Evolutionary conservation across 2,888 invertebrate species (phyloP).

Genomic region (Calameuta pallipes): DNA sequence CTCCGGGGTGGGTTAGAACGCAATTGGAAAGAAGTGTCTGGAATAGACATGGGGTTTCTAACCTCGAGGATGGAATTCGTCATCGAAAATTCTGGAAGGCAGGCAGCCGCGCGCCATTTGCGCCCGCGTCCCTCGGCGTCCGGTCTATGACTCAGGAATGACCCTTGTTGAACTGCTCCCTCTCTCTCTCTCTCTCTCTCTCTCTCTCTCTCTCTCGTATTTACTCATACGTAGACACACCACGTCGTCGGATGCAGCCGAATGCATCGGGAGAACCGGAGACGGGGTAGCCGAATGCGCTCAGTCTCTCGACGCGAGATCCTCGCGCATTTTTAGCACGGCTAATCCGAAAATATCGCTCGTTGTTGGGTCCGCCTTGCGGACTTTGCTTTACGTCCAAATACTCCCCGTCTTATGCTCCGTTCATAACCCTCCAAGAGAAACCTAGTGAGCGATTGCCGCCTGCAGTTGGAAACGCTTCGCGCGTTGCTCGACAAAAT

Average conservation of each 20-base stretch:
- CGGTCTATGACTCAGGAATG: constrained; percentile 63
- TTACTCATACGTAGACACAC: constrained; percentile 17
- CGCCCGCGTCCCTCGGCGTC: constrained; percentile 46
- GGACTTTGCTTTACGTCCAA: not conserved
- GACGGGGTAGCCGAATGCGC: not conserved
- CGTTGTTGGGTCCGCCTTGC: constrained; percentile 8
- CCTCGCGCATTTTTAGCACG: constrained; percentile 40
- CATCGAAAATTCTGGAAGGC: constrained; percentile 58
- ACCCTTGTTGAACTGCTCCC: constrained; percentile 57
- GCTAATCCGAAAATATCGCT: constrained; percentile 42
- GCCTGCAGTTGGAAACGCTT: not conserved
- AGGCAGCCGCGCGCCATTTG: constrained; percentile 12
- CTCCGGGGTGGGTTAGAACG: not conserved
- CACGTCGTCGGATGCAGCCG: constrained; percentile 20
- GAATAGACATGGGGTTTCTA: not conserved
- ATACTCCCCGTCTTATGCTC: not conserved
- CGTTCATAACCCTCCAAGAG: not conserved
- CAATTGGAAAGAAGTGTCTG: not conserved
- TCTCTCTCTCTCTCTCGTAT: constrained; percentile 18
- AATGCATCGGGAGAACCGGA: not conserved
- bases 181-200: constrained; percentile 23
- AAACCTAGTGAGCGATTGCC: not conserved
- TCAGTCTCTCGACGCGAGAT: not conserved
- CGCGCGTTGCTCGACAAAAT: not conserved
- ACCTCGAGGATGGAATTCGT: constrained; percentile 46